Base-by-base conservation (phyloP, 2,797 vertebrate species). In the Spondyliosoma cantharus region DNA sequence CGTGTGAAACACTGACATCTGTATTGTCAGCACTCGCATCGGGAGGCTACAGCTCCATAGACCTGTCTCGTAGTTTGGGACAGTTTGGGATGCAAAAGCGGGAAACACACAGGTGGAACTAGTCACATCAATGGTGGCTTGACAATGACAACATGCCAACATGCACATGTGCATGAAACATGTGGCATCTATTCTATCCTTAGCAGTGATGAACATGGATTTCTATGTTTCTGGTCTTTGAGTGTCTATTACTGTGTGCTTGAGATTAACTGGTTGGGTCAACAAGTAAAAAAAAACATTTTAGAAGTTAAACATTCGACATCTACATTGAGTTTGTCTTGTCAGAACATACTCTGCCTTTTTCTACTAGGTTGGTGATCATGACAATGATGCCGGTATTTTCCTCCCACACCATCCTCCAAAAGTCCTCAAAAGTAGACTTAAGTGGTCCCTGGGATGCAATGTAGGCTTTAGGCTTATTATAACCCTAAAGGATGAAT, bases 351-450 rank as follows among this genome's bases (percentile, higher is more conserved):
- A 98, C 97, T 88, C 97, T 93, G 92, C 97, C 97, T 95, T 98
- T 98, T 93, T 98, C 97, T 90, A 98, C 96, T 69, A 98, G 94
- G 93, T 98, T 98, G 46, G 97, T 98, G 93, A 98, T 98, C 97
- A 98, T 98, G 86, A 98, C 92, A 79, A 98, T 97, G 93, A 98
- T 92, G 77, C 96, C 93, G 9, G 96, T 97, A 83, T 98, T 98
- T 89, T 98, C 96, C 87, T 98, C 97, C 97, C 97, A 98, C 93
- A 98, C 96, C 97, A 98, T 97, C 86, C 96, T 94, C 97, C 97
- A 98, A 90, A 98, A 98, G 94, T 97, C 97, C 94, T 98, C 97
- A 89, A 97, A 97, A 8, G 97, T 98, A 74, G 97, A 96, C 90
- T 97, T 97, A 87, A 98, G 95, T 82, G 97, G 97, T 88, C 97